Evolutionary conservation across 2,113 vertebrate species (phyloP).

Genomic region (Ginglymostoma cirratum): DNA sequence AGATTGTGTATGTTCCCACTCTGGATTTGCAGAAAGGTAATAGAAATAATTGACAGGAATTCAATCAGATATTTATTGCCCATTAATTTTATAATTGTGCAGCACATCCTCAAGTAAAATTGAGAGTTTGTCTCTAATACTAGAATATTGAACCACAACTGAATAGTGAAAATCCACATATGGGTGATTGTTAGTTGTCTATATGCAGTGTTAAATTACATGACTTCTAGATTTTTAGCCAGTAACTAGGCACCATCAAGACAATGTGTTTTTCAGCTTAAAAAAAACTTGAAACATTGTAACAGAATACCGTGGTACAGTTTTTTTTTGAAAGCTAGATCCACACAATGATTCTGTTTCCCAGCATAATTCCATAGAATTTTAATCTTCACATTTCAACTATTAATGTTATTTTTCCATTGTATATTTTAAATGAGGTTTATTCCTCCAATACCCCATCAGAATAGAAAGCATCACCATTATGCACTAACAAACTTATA

Average conservation of each 20-base stretch:
- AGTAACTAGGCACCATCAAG: conserved; percentile 64
- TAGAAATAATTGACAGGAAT: conserved; percentile 12
- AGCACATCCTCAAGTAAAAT: conserved; percentile 30
- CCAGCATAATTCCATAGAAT: conserved; percentile 39
- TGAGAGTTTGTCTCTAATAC: conserved; percentile 52
- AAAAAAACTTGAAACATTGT: conserved; percentile 65
- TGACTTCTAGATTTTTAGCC: conserved; percentile 55
- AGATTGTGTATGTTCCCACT: background rate
- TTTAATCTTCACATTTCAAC: conserved; percentile 43
- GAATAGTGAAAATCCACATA: conserved; percentile 61
- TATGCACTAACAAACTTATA: conserved; percentile 66
- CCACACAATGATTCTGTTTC: conserved; percentile 46
- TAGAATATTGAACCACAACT: conserved; percentile 64
- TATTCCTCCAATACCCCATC: conserved; percentile 55
- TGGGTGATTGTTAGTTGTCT: conserved; percentile 59
- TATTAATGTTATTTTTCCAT: conserved; percentile 45
- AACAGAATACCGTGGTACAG: conserved; percentile 65
- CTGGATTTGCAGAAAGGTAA: background rate
- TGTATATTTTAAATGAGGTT: conserved; percentile 53
- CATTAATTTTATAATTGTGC: conserved; percentile 28
- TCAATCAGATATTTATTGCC: conserved; percentile 37
- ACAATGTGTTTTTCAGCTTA: conserved; percentile 60
- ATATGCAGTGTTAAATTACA: conserved; percentile 43
- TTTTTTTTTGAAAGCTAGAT: conserved; percentile 50
- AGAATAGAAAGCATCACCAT: conserved; percentile 56